Conservation (phyloP, 1,140 invertebrate species). For the Listronotus bonariensis region DNA sequence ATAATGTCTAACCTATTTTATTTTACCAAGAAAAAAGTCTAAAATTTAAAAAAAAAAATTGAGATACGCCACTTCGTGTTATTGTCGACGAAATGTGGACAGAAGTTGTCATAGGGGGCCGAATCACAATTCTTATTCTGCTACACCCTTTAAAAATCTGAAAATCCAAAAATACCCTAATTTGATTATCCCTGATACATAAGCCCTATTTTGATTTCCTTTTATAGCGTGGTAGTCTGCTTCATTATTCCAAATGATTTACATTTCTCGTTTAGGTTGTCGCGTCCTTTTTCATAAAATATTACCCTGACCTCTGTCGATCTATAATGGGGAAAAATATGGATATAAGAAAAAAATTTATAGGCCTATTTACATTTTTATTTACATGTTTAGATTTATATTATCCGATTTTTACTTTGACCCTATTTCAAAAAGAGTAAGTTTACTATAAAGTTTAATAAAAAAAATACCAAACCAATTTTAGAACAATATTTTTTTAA, state of each 20-base stretch:
- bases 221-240: conserved; percentile 4
- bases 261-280: conserved; percentile 8
- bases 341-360: too few species aligned
- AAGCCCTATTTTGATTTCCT: conserved; percentile 7
- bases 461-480: too few species aligned
- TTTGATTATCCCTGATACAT: conserved; percentile 8
- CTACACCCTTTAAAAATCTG: not conserved
- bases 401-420: not conserved
- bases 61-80: too few species aligned
- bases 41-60: too few species aligned
- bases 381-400: not conserved
- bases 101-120: too few species aligned
- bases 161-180: conserved; percentile 1
- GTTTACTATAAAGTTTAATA: too few species aligned
- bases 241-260: conserved; percentile 12
- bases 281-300: conserved; percentile 7
- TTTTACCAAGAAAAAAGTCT: too few species aligned
- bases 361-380: not conserved
- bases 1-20: too few species aligned
- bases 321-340: not conserved
- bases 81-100: too few species aligned
- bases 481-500: too few species aligned
- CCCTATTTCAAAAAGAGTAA: too few species aligned
- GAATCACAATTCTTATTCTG: too few species aligned
- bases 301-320: conserved; percentile 2